These are phyloP conservation scores for Deilephila porcellus DNA, from an alignment of 2,888 invertebrate genomes.

Conservation along the genomic window DNA sequence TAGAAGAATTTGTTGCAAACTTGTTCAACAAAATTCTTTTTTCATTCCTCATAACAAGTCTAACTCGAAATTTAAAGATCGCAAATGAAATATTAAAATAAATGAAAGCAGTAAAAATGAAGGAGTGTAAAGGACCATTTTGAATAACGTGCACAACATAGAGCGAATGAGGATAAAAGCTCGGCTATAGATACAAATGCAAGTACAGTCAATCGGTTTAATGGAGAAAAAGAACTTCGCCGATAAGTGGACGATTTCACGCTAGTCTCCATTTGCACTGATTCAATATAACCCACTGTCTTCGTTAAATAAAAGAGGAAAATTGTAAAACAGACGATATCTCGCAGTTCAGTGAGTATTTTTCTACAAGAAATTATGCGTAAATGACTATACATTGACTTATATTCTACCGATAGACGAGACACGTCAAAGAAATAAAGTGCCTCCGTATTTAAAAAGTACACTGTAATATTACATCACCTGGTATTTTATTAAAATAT, in stretches of 20 bases:
- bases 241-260: constrained; percentile 17
- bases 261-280: constrained; percentile 18
- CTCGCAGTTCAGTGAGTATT: neutral
- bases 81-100: neutral
- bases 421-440: no score
- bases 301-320: neutral
- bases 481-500: no score
- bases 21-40: neutral
- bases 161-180: neutral
- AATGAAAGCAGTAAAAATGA: neutral
- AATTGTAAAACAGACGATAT: neutral
- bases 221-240: constrained; percentile 7
- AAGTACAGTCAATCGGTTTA: constrained; percentile 22
- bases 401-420: no score
- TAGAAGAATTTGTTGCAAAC: neutral
- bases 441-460: no score
- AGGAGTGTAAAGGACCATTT: neutral
- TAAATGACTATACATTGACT: no score
- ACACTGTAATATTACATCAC: no score
- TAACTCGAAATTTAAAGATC: neutral
- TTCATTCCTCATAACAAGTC: neutral
- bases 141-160: neutral
- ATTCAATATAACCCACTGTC: constrained; percentile 26
- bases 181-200: neutral
- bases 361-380: neutral